phyloP scores from a whole-genome alignment of 2,113 vertebrate genomes.

The Lamprotornis superbus region DNA sequence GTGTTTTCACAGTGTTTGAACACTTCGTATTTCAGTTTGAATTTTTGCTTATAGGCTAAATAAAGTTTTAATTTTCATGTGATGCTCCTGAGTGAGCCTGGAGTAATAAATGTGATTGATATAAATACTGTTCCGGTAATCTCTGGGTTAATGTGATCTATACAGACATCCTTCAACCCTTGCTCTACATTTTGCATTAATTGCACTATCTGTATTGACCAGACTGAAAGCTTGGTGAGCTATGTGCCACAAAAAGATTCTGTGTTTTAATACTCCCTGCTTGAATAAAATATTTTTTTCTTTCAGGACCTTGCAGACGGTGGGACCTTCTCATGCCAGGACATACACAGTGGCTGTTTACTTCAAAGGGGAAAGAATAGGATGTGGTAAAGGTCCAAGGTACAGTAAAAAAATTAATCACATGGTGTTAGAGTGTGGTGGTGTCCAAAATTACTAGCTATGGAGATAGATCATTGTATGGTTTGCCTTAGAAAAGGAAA shows the following conservation, averaged over 20 bases:
- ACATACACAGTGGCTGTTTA: slow-evolving; percentile 98
- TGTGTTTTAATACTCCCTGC: not conserved
- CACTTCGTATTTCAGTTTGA: not conserved
- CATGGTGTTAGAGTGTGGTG: not conserved
- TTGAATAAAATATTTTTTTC: slow-evolving; percentile 10
- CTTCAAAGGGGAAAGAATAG: slow-evolving; percentile 97
- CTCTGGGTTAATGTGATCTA: not conserved
- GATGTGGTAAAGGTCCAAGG: slow-evolving; percentile 98
- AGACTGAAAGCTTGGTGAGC: not conserved
- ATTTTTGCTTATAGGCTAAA: not conserved
- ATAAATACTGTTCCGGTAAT: not conserved
- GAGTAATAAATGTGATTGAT: not conserved
- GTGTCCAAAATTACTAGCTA: not conserved
- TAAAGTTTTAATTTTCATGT: not conserved
- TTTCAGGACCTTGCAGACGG: slow-evolving; percentile 93
- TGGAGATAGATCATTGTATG: not conserved
- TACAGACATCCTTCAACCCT: not conserved
- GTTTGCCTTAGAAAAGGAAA: not conserved
- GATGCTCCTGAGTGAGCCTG: not conserved
- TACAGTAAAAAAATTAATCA: slow-evolving; percentile 56
- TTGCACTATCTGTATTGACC: not conserved
- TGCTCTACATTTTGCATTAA: not conserved
- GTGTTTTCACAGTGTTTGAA: not conserved
- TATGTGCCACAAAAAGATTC: not conserved
- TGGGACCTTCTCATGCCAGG: slow-evolving; percentile 94